Base-by-base conservation (phyloP, 2,797 vertebrate species). In the Loris lydekkerianus region DNA sequence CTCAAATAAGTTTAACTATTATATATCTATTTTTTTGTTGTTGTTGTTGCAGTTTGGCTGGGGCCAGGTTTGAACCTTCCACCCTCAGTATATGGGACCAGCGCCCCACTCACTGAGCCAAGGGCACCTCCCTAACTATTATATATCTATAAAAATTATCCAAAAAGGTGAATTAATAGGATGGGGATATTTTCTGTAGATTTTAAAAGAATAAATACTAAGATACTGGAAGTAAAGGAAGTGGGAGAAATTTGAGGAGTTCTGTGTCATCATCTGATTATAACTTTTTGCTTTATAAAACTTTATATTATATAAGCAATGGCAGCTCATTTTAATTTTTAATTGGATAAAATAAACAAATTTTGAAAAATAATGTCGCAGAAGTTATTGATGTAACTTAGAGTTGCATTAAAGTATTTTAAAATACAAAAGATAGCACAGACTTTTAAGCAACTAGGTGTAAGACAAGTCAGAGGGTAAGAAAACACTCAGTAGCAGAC, bases 311-410 rank as follows among this genome's bases (percentile, higher is more conserved):
- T 49, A 60, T 63, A 89, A 58, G 3, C 1, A 76, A 80, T 63
- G 43, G 18, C 25, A 46, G 17, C n/a, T 94, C 6, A 27, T 73
- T 86, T 89, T 75, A 37, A 69, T 83, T 75, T 91, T 96, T 67
- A 73, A 69, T 9, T 82, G 37, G 20, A 73, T 43, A 82, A 83
- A 88, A 91, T 65, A 46, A 90, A 67, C 23, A 40, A 40, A 31
- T 73, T 85, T 77, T 34, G 23, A 75, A 86, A 90, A 70, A 29
- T 37, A 89, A 77, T 37, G 23, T 2, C 34, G 87, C 25, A 53
- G 20, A 58, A 60, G 23, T 3, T 31, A 81, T 31, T 27, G 5
- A 86, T 37, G 67, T 78, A 56, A 53, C 21, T 87, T 65, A 3
- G 5, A 69, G 31, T 81, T 87, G 31, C 10, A 49, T 37, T 65